Evolutionary conservation across 2,888 invertebrate genomes (phyloP), one percentile per base, ranked within the genome.

Genomic region (Drosophila lacicola): DNA sequence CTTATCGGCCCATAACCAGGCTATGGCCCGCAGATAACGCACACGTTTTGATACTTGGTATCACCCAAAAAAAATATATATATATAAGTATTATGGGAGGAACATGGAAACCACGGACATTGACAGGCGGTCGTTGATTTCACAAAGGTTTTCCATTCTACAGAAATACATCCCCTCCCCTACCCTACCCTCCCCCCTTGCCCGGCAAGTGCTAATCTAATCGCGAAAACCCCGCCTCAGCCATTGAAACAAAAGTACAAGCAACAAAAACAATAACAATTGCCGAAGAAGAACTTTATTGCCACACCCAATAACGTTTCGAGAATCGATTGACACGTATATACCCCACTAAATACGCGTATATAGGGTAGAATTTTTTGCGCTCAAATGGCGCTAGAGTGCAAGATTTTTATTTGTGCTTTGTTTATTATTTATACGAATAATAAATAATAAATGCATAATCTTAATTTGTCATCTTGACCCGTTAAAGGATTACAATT

Each of bases 381-480:
- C 33, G 21, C n/a, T n/a, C 4, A 14, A 25, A n/a, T 58, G 58
- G 70, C 68, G 70, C 60, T 46, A 6, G 51, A 44, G 6, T 64
- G 36, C 37, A 64, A 64, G 19, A 29, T 25, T 42, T 17, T 41
- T 36, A 8, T 29, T 8, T 25, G 25, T 33, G 44, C 25, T 42
- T 41, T 64, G 33, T 70, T 66, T 70, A 62, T 65, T 67, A 74
- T 74, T 74, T 78, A 75, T 84, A 72, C 46, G 70, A 78, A 84
- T 85, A 88, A 82, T 82, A 86, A 85, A 82, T 74, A 88, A 85
- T n/a, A n/a, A 77, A 53, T 76, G 60, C 68, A 65, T 65, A 82
- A 86, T 83, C 87, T 80, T 74, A 80, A 82, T 78, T 81, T 87
- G 84, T 83, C 84, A 81, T 84, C 82, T 84, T 87, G 89, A 83